phyloP scores from a whole-genome alignment of 2,113 vertebrate species.

The Triplophysa rosa region DNA sequence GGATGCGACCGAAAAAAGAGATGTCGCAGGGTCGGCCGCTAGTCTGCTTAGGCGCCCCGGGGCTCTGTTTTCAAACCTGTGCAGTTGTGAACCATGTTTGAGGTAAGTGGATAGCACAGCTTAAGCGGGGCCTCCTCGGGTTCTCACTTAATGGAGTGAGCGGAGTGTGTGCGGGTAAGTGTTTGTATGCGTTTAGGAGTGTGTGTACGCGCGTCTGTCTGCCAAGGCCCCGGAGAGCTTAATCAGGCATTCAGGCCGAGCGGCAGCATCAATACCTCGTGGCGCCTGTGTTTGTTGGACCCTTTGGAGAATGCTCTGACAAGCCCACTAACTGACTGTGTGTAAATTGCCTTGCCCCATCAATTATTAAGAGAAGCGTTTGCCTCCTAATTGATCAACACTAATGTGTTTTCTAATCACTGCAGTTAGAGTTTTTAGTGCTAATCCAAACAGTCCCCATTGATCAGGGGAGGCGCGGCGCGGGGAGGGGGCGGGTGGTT shows the following conservation, averaged over 20 bases:
- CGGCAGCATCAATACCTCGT: slow-evolving; percentile 87
- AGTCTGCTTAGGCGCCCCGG: slow-evolving; percentile 34
- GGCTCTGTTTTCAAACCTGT: slow-evolving; percentile 46
- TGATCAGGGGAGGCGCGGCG: slow-evolving; percentile 79
- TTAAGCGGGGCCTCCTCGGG: slow-evolving; percentile 82
- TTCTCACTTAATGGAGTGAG: slow-evolving; percentile 88
- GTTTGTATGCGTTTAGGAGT: slow-evolving; percentile 57
- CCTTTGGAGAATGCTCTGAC: slow-evolving; percentile 86
- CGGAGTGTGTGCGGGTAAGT: slow-evolving; percentile 49
- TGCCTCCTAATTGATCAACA: slow-evolving; percentile 97
- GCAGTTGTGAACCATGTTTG: slow-evolving; percentile 56
- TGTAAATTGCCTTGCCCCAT: slow-evolving; percentile 87
- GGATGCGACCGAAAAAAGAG: slow-evolving; percentile 42
- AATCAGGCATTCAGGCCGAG: slow-evolving; percentile 93
- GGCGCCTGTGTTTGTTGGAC: slow-evolving; percentile 92
- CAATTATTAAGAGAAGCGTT: slow-evolving; percentile 98
- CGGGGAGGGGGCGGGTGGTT: slow-evolving; percentile 59
- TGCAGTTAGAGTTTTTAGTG: slow-evolving; percentile 97
- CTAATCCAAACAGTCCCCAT: slow-evolving; percentile 95
- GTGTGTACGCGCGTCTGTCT: slow-evolving; percentile 63
- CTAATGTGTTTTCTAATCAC: slow-evolving; percentile 99
- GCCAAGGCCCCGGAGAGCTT: slow-evolving; percentile 87
- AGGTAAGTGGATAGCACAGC: slow-evolving; percentile 77
- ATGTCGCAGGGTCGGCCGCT: slow-evolving; percentile 34
- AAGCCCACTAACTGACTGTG: slow-evolving; percentile 85